Base-by-base conservation (phyloP, 30 jellyfish, hydroid and myxozoan genomes). In the Aurelia aurita region DNA sequence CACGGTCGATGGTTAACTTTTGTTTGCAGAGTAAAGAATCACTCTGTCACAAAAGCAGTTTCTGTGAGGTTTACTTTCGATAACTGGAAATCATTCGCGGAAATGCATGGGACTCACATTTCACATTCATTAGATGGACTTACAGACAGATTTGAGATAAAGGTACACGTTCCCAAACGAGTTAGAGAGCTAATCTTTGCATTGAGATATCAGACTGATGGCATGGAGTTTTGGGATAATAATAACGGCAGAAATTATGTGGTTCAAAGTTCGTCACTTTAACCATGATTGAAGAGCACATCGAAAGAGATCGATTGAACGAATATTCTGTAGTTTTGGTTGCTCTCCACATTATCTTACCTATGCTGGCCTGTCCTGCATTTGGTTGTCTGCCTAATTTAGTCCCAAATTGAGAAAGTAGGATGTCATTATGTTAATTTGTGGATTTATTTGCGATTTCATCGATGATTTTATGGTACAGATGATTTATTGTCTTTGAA, bases 141-240 rank as follows among this genome's bases (percentile, higher is more conserved):
- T 29, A 74, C 89, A 0, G 98, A 91, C 45, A 77, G 80, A 29
- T 91, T 91, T 75, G 58, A 77, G 57, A 45, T 79, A 39, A 77
- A 35, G 39, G n/a, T 72, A 57, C 86, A 83, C 61, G 87, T 59
- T 31, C 93, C 93, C 14, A 83, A 69, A 70, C 23, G 81, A 34
- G 81, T 60, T 13, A 43, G 31, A 46, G 74, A 51, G 14, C 21
- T 83, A 19, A 80, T 68, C 32, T 88, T 93, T 75, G 98, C 97
- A 1, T 64, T 93, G 20, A 23, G 97, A 19, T 93, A 87, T 67
- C 83, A 60, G 25, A 96, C 77, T 16, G 79, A 77, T 64, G 93
- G 87, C 4, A 58, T 21, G 85, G 98, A 93, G 62, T 84, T 43
- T 72, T 93, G 98, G 98, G 98, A 93, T 87, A 93, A 87, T 31